Base-by-base conservation (phyloP, 2,797 vertebrate species). In the Oophaga sylvatica region DNA sequence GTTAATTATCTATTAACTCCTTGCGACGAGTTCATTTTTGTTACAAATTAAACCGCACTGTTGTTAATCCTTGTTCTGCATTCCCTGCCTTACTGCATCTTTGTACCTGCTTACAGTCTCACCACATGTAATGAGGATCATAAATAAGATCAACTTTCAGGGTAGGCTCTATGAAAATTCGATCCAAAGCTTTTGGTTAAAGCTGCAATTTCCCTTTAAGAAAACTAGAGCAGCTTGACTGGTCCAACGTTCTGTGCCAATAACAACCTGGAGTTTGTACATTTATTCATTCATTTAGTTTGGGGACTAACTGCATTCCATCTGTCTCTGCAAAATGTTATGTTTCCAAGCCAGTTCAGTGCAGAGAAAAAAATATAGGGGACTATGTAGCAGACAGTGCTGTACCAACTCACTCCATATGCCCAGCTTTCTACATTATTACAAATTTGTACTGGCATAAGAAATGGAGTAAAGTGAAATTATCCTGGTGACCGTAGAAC, bases 281-380 rank as follows among this genome's bases (percentile, higher is more conserved):
- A 87, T 90, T 91, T 91, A 91, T 88, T 86, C 89, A 89, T 88
- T 91, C 89, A 92, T 91, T 92, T 90, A 87, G 84, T 89, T 92
- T 91, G 90, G 91, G 90, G 92, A 91, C 93, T 89, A 91, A 91
- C 90, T 91, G 87, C 86, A 90, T 88, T 92, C 91, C 92, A 94
- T 93, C 92, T 94, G 92, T 90, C 90, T 90, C 84, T 89, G 88
- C 83, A 45, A 90, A 91, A 91, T 91, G 91, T 88, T 89, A 90
- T 84, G 84, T 78, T 91, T 90, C 22, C 83, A 83, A 91, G 92
- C 90, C 90, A 92, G 90, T 56, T 83, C 84, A 80, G 71, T 45
- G 81, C 84, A 91, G 87, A 87, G 87, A 68, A 71, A 89, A 41
- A 41, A 41, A 80, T 79, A 73, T 86, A 90, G 31, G 88, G 62